phyloP scores from a whole-genome alignment of 1,140 invertebrate genomes.

The Aphidius ervi region DNA sequence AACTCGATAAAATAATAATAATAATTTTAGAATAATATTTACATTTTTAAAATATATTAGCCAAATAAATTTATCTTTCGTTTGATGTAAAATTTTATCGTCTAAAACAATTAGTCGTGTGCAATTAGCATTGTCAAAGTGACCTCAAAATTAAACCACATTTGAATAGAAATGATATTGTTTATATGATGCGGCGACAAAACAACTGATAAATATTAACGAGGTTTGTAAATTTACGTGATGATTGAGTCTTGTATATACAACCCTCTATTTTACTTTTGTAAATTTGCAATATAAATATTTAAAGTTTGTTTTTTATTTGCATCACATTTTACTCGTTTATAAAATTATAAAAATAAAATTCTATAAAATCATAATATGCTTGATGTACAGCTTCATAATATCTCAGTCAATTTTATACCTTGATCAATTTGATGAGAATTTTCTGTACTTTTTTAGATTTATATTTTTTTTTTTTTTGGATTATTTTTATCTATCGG shows the following conservation, averaged over 20 bases:
- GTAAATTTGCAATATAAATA: not conserved
- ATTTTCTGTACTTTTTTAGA: too few species aligned
- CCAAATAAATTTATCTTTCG: slow-evolving; percentile 6
- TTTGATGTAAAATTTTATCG: slow-evolving; percentile 4
- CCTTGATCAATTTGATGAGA: too few species aligned
- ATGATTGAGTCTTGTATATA: slow-evolving; percentile 3
- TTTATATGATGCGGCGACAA: not conserved
- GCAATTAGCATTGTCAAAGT: slow-evolving; percentile 21
- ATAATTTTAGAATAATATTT: slow-evolving; percentile 12
- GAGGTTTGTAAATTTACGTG: slow-evolving; percentile 21
- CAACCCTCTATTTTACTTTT: not conserved
- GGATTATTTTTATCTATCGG: too few species aligned
- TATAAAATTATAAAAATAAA: too few species aligned
- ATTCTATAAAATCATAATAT: not conserved
- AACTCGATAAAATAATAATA: not conserved
- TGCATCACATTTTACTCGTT: slow-evolving; percentile 8
- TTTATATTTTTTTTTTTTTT: too few species aligned
- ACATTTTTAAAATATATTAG: not conserved
- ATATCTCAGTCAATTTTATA: too few species aligned
- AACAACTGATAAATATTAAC: slow-evolving; percentile 22
- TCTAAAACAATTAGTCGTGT: slow-evolving; percentile 21
- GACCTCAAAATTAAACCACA: slow-evolving; percentile 11
- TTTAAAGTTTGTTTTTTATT: slow-evolving; percentile 16
- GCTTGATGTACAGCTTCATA: not conserved
- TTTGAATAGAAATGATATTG: slow-evolving; percentile 17